Conservation (phyloP, 1,140 invertebrate genomes). For the Sinella curviseta region DNA sequence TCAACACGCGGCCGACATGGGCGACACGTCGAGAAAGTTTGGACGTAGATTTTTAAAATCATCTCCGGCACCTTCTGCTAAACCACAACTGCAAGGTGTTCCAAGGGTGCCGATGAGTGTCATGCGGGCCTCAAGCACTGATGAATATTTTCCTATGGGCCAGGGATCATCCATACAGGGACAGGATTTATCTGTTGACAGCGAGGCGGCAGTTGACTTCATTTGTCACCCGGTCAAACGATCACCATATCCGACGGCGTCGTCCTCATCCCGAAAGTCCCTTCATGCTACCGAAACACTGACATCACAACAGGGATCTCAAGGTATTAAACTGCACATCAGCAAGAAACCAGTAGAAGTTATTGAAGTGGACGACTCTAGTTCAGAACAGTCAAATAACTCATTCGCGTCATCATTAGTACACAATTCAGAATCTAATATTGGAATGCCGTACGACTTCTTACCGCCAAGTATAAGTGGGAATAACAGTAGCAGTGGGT, state of each 20-base stretch:
- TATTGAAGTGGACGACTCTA: not conserved
- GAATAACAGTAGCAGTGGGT: constrained; percentile 21
- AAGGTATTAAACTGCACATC: constrained; percentile 4
- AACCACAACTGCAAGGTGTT: not conserved
- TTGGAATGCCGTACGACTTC: not conserved
- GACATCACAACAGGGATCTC: not conserved
- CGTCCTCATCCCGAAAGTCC: not conserved
- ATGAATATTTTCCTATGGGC: not conserved
- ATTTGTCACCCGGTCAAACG: not conserved
- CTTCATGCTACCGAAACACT: not conserved
- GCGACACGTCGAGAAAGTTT: not conserved
- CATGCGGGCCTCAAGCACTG: not conserved
- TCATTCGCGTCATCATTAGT: not conserved
- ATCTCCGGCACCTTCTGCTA: not conserved
- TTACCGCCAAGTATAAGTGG: not conserved
- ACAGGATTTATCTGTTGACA: not conserved
- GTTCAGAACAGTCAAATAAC: not conserved
- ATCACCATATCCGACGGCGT: not conserved
- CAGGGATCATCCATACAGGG: not conserved
- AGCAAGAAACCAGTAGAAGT: not conserved
- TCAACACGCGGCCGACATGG: not conserved
- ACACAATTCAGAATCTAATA: not conserved
- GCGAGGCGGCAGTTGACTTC: not conserved
- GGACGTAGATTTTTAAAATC: not conserved
- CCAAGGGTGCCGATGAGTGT: not conserved